phyloP scores from a whole-genome alignment of 2,113 vertebrate species.

The Myiagra hebetior region DNA sequence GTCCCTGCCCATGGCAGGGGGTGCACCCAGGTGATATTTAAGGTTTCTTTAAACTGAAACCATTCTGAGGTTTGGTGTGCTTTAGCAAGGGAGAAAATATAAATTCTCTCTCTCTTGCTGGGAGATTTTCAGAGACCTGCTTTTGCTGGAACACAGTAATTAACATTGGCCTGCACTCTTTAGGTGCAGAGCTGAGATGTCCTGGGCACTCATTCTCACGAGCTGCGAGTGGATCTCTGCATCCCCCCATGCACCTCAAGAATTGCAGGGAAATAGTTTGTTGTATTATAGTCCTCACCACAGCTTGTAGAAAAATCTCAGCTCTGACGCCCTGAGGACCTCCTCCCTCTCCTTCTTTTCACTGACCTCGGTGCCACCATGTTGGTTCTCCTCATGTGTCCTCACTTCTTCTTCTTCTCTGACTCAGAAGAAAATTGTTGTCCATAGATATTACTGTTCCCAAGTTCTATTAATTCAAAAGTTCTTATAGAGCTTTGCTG shows the following conservation, averaged over 20 bases:
- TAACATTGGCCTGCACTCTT: neutral
- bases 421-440: neutral
- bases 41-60: neutral
- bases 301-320: neutral
- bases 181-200: too few relatives aligned
- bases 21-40: neutral
- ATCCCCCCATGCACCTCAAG: neutral
- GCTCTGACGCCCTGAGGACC: neutral
- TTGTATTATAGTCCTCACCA: neutral
- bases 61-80: neutral
- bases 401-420: neutral
- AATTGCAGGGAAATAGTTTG: neutral
- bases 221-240: neutral
- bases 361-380: neutral
- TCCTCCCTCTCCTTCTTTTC: neutral
- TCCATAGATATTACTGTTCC: neutral
- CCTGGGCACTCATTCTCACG: neutral
- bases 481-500: neutral
- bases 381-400: neutral
- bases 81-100: neutral
- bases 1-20: neutral
- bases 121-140: neutral
- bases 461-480: neutral
- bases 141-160: neutral
- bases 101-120: neutral